Percentiles rank a stretch among this genome's conserved stretches.
phyloP scores from a whole-genome alignment of 2,888 invertebrate genomes.

The Pseudolycoriella hygida region DNA sequence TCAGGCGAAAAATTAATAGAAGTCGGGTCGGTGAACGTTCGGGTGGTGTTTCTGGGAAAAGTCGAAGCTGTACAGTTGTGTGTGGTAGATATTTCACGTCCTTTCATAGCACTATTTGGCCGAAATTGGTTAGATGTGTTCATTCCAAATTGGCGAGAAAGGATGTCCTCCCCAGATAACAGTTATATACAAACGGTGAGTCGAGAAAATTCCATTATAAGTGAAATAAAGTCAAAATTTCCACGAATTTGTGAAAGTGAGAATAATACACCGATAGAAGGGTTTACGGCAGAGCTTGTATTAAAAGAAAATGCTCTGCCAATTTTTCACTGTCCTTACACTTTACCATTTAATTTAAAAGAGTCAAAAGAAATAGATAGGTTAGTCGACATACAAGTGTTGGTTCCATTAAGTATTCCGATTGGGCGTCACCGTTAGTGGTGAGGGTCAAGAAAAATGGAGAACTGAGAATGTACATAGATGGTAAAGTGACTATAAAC shows the following conservation, averaged over 20 bases:
- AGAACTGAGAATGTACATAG: constrained; percentile 8
- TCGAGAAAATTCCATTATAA: neutral
- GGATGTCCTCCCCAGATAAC: too few species aligned
- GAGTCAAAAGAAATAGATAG: constrained; percentile 8
- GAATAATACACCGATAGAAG: constrained; percentile 6
- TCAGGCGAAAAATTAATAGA: too few species aligned
- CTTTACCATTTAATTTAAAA: constrained; percentile 10
- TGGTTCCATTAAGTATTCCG: constrained; percentile 8
- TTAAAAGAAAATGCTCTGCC: constrained; percentile 4
- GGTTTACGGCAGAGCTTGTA: constrained; percentile 7
- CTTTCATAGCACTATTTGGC: neutral
- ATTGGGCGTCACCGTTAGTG: constrained; percentile 12
- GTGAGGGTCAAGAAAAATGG: constrained; percentile 10
- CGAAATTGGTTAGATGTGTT: neutral
- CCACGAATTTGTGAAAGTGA: neutral
- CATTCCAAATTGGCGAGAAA: neutral
- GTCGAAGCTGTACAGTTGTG: neutral
- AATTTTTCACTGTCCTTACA: constrained; percentile 8
- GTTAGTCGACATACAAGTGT: constrained; percentile 8
- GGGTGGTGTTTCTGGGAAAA: neutral
- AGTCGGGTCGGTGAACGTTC: neutral
- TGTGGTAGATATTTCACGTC: neutral
- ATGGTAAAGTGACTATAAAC: constrained; percentile 12
- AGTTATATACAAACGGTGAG: neutral
- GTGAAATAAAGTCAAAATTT: neutral